Conservation (phyloP, 2,888 invertebrate genomes). For the Pheosia gnoma region DNA sequence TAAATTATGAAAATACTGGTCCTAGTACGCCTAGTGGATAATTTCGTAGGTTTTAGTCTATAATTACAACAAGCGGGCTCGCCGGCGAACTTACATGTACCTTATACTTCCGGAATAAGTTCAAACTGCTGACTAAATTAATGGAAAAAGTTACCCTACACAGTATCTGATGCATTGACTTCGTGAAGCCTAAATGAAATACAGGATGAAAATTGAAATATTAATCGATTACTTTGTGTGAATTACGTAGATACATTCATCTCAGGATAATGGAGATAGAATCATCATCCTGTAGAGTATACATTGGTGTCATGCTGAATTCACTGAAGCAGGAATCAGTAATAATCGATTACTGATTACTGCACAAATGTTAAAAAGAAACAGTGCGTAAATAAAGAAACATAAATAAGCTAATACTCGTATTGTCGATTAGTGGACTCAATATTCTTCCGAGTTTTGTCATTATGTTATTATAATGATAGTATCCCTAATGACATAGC, state of each 20-base stretch:
- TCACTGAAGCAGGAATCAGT: too few relatives aligned
- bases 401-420: background rate
- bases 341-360: too few relatives aligned
- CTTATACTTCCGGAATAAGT: constrained; percentile 38
- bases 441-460: constrained; percentile 24
- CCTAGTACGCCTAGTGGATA: constrained; percentile 52
- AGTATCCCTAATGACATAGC: background rate
- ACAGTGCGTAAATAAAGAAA: background rate
- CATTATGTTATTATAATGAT: constrained; percentile 24
- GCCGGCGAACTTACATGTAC: constrained; percentile 32
- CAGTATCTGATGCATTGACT: constrained; percentile 12
- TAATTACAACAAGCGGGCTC: constrained; percentile 54
- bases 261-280: too few relatives aligned
- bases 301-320: too few relatives aligned
- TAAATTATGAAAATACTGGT: constrained; percentile 61
- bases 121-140: constrained; percentile 28
- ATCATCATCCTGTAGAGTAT: too few relatives aligned
- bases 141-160: constrained; percentile 32
- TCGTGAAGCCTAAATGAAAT: background rate
- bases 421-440: constrained; percentile 17
- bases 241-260: too few relatives aligned
- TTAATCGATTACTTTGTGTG: too few relatives aligned
- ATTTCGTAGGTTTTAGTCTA: constrained; percentile 57
- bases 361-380: background rate
- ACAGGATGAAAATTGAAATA: too few relatives aligned